These are phyloP conservation scores for Erinaceus europaeus DNA, from an alignment of 2,113 vertebrate species.

Conservation along the genomic window DNA sequence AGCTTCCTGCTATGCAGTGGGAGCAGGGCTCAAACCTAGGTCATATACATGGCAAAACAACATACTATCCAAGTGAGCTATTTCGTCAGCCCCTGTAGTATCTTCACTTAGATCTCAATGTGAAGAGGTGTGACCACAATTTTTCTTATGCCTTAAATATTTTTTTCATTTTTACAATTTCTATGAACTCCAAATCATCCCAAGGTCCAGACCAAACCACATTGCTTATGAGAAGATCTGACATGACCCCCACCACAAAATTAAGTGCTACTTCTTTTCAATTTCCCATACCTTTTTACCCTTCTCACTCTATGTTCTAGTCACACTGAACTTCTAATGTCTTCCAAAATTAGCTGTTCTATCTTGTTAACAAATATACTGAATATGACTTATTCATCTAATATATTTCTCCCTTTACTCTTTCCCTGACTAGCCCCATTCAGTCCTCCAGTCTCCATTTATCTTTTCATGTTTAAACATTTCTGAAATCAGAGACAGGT, in stretches of 20 bases:
- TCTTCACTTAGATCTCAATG: background rate
- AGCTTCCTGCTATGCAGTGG: no score
- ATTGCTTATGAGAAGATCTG: background rate
- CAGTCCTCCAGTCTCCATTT: background rate
- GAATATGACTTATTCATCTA: background rate
- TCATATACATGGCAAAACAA: no score
- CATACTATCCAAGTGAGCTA: no score
- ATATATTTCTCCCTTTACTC: background rate
- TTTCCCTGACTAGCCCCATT: background rate
- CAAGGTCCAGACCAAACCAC: background rate
- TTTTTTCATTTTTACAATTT: background rate
- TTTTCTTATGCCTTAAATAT: background rate
- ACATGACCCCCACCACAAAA: background rate
- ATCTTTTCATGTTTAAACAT: constrained; percentile 11
- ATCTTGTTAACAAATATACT: background rate
- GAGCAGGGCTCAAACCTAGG: no score
- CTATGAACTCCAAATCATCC: background rate
- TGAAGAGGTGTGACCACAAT: background rate
- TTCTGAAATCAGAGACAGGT: constrained; percentile 17
- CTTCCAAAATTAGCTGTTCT: background rate
- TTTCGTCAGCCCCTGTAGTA: no score
- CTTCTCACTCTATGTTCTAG: background rate
- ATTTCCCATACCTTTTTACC: background rate
- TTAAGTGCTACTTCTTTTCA: background rate
- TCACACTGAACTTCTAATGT: background rate